Evolutionary conservation across 2,888 invertebrate genomes (phyloP), one percentile per base, ranked within the genome.

Genomic region (Rhimphoctona megacephalus): DNA sequence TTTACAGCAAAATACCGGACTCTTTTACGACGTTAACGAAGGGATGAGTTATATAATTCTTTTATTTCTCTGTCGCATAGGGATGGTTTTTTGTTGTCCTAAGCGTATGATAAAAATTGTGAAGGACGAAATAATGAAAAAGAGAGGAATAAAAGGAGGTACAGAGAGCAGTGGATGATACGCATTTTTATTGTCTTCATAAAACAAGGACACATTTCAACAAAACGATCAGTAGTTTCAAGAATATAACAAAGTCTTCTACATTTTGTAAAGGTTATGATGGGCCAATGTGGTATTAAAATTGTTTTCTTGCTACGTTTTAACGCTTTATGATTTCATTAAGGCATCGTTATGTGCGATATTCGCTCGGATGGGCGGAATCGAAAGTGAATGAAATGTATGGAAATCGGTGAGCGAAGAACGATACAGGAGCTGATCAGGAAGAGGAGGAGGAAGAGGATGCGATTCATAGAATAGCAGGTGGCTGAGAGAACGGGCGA

Each of bases 301-400:
- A 64, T 64, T 78, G 5, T 52, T 25, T n/a, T 67, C 73, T 67
- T 73, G 52, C 70, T 70, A 67, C 80, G 81, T 83, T 66, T 36
- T 33, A 73, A 73, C 69, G 52, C 72, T 85, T 86, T 85, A 81
- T 77, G 81, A 81, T 81, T 85, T 86, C 85, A 77, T 86, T 85
- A 78, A 86, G 69, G 64, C 78, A 64, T 85, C 85, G 85, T 87
- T 87, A 83, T 36, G 69, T 17, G 70, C 74, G 46, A 19, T 39
- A 67, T 57, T 77, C 80, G 78, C 46, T 81, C 57, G 30, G 46
- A 22, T 43, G 25, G 17, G 43, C 57, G 39, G 61, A 11, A n/a
- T 30, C 1, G n/a, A 1, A 2, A 8, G 19, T 11, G 43, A 80
- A 54, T 25, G 54, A 72, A 76, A 64, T 64, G 22, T 43, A 52